Evolutionary conservation across 1,140 invertebrate species (phyloP).

Genomic region (Pachyrhynchus sulphureomaculatus): DNA sequence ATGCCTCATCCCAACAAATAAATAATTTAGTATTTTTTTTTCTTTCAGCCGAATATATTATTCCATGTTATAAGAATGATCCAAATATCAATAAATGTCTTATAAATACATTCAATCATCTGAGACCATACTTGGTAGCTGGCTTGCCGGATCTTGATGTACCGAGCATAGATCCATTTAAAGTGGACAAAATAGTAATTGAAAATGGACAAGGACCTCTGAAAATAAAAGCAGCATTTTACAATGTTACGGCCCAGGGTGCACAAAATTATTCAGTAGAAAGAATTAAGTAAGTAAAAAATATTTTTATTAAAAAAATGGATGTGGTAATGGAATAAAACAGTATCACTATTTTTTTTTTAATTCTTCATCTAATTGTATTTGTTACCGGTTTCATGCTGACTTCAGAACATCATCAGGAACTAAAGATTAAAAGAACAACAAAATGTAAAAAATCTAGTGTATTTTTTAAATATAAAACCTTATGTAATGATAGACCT

Average conservation of each 20-base stretch:
- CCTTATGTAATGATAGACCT: too few relatives aligned
- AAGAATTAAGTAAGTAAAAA: slow-evolving; percentile 53
- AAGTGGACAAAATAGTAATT: slow-evolving; percentile 69
- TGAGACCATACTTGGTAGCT: slow-evolving; percentile 66
- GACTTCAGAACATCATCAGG: too few relatives aligned
- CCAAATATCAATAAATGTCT: slow-evolving; percentile 68
- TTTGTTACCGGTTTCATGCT: too few relatives aligned
- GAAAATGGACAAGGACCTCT: slow-evolving; percentile 74
- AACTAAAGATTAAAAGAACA: too few relatives aligned
- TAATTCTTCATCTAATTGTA: too few relatives aligned
- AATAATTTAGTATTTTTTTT: too few relatives aligned
- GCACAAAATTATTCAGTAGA: slow-evolving; percentile 70
- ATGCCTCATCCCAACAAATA: too few relatives aligned
- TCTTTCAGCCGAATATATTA: slow-evolving; percentile 71
- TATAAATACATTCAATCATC: slow-evolving; percentile 67
- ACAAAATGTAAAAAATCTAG: too few relatives aligned
- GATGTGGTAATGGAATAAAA: too few relatives aligned
- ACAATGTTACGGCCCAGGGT: slow-evolving; percentile 69
- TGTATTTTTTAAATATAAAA: too few relatives aligned
- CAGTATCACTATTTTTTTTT: too few relatives aligned
- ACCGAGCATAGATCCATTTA: slow-evolving; percentile 70
- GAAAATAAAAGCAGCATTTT: slow-evolving; percentile 67
- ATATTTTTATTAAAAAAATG: too few relatives aligned
- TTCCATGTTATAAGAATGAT: slow-evolving; percentile 67
- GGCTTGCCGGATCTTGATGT: slow-evolving; percentile 70